Percentiles rank a stretch among this genome's conserved stretches.
phyloP scores from a whole-genome alignment of 1,140 invertebrate species.

The Antheraea mylitta region DNA sequence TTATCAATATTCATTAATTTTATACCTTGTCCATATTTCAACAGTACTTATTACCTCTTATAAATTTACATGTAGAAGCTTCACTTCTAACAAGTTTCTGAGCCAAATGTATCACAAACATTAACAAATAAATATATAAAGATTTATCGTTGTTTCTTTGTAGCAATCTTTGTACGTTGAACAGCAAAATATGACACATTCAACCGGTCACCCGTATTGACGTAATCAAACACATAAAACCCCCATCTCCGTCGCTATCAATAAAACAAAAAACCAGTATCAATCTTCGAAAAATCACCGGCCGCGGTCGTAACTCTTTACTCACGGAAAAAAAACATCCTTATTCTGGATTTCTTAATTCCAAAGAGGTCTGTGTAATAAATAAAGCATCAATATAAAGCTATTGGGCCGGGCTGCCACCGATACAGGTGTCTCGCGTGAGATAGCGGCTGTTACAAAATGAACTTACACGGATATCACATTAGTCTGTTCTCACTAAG shows the following conservation, averaged over 20 bases:
- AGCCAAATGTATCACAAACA: too few species aligned
- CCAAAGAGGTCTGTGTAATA: constrained; percentile 47
- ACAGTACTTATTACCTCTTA: too few species aligned
- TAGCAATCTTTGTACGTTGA: too few species aligned
- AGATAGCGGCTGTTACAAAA: constrained; percentile 61
- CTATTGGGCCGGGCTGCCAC: constrained; percentile 63
- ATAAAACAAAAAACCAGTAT: too few species aligned
- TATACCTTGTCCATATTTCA: too few species aligned
- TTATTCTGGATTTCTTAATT: constrained; percentile 58
- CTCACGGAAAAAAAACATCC: constrained; percentile 5
- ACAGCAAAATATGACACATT: too few species aligned
- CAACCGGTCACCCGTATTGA: neutral
- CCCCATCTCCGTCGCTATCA: neutral
- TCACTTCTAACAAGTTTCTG: too few species aligned
- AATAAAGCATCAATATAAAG: constrained; percentile 67
- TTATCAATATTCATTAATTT: too few species aligned
- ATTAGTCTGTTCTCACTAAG: constrained; percentile 40
- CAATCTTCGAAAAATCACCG: neutral
- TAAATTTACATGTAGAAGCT: too few species aligned
- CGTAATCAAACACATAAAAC: constrained; percentile 4
- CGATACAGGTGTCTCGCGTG: constrained; percentile 67
- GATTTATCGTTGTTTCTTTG: too few species aligned
- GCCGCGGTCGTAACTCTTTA: constrained; percentile 5
- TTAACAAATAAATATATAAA: too few species aligned
- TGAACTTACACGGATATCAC: constrained; percentile 72